Evolutionary conservation across 2,888 invertebrate genomes (phyloP), one percentile per base, ranked within the genome.

Genomic region (Tridacna crocea): DNA sequence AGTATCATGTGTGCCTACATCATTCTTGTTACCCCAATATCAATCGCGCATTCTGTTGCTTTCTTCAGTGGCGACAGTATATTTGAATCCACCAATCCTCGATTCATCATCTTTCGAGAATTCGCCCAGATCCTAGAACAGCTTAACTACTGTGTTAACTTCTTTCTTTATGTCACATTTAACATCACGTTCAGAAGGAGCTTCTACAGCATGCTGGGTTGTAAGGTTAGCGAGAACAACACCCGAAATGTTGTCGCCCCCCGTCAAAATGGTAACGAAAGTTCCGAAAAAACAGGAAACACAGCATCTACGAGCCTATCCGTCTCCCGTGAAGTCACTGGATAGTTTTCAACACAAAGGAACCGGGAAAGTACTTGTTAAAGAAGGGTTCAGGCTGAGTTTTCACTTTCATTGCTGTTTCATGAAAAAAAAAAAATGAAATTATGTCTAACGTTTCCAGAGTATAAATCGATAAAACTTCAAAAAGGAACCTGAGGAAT

Each of bases 91-190:
- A 82, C 61, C 12, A 75, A 79, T 27, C 77, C 79, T 3, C 58
- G 70, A 4, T 84, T 91, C 22, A 75, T 89, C 13, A 74, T 87
- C 10, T 89, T 88, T 51, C 83, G 89, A 6, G 88, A 90, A 51
- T 74, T 89, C 15, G 84, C 90, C 0, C 87, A 87, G 60, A 77
- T 89, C 12, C 68, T 88, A 22, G 90, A 91, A 65, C 88, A 88
- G 24, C 68, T 90, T 8, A 91, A 90, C 51, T 90, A 90, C 66
- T 87, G 88, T 48, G 86, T 90, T 66, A 91, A 91, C 78, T 91
- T 91, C 79, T 88, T 90, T 51, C 78, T 90, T n/a, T 91, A 91
- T 58, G 79, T 88, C 0, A 66, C 82, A 4, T 85, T 79, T 51
- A 87, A 88, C 47, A 60, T 55, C 17, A 73, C 83, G 11, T 90